These are phyloP conservation scores for Hylaeus anthracinus DNA, from an alignment of 1,140 invertebrate genomes.

Conservation along the genomic window DNA sequence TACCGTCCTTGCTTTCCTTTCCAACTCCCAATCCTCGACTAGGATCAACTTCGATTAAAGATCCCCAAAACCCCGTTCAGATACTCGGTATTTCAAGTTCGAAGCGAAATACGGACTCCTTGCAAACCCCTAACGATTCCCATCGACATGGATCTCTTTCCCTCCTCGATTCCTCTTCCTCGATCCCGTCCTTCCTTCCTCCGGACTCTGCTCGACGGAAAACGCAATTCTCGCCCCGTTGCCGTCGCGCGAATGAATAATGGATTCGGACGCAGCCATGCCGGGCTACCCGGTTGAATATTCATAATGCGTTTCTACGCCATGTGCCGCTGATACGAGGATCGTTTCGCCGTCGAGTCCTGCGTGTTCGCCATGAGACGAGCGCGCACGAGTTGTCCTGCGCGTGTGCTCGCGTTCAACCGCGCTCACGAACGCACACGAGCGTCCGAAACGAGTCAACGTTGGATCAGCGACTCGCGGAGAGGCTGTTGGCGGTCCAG, in stretches of 20 bases:
- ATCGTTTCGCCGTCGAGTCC: conserved; percentile 6
- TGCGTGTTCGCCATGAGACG: conserved; percentile 14
- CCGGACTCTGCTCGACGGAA: conserved; percentile 52
- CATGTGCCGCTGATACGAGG: conserved; percentile 26
- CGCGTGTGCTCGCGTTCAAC: not conserved
- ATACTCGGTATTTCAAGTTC: too few species aligned
- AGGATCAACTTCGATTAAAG: too few species aligned
- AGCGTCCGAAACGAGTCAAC: not conserved
- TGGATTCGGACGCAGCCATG: conserved; percentile 77
- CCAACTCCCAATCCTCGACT: too few species aligned
- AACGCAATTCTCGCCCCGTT: conserved; percentile 65
- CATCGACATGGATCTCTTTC: not conserved
- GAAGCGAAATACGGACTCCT: too few species aligned
- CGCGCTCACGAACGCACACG: not conserved
- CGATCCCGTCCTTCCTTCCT: not conserved
- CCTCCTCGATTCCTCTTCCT: not conserved
- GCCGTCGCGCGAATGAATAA: conserved; percentile 75
- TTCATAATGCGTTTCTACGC: conserved; percentile 72
- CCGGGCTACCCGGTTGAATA: conserved; percentile 74
- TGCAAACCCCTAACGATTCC: too few species aligned
- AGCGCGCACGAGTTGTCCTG: not conserved
- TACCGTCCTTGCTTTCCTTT: too few species aligned
- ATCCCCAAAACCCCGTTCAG: too few species aligned
- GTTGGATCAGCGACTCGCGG: conserved; percentile 14
- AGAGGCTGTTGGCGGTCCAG: not conserved